phyloP scores from a whole-genome alignment of 2,113 vertebrate species.

The Donacobius atricapilla region DNA sequence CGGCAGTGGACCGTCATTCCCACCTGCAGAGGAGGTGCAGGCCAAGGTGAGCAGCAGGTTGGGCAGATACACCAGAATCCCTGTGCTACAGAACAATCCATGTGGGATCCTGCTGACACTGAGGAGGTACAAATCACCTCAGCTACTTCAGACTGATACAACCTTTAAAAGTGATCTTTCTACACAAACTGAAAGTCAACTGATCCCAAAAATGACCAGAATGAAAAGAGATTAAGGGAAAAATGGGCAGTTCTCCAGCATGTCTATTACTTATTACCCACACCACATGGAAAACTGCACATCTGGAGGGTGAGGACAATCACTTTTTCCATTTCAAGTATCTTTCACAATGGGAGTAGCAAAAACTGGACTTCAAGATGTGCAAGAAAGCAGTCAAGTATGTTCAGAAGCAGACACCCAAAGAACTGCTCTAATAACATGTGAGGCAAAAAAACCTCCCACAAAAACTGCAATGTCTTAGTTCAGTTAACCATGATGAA shows the following conservation, averaged over 20 bases:
- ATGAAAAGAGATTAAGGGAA: not conserved
- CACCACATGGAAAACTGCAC: not conserved
- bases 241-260: not conserved
- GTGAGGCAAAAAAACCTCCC: not conserved
- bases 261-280: not conserved
- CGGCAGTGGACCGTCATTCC: conserved; percentile 98
- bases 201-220: not conserved
- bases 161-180: not conserved
- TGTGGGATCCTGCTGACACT: fast-evolving
- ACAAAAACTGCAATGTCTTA: not conserved
- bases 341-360: not conserved
- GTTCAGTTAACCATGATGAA: conserved; percentile 4
- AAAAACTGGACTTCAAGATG: not conserved
- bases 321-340: not conserved
- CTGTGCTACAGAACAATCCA: fast-evolving
- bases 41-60: not conserved
- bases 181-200: fast-evolving
- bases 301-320: not conserved
- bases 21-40: conserved; percentile 75
- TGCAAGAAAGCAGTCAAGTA: not conserved
- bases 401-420: not conserved
- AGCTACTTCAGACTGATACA: not conserved
- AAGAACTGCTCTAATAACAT: not conserved
- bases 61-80: not conserved
- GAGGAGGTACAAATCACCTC: not conserved